Evolutionary conservation across 2,797 vertebrate species (phyloP), one percentile per base, ranked within the genome.

Genomic region (Perodicticus potto): DNA sequence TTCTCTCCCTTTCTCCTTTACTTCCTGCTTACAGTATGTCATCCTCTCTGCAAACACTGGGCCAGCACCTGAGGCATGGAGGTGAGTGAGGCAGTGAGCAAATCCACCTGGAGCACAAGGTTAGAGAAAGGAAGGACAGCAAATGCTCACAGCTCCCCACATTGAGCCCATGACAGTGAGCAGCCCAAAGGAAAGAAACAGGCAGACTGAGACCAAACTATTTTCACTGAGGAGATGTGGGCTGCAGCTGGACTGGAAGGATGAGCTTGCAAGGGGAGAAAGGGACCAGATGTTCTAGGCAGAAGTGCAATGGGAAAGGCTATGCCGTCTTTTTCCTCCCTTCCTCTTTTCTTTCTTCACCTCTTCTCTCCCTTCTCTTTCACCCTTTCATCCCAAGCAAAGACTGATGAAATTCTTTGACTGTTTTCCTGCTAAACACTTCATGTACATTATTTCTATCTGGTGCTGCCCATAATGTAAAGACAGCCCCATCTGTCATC

Each of bases 261-360:
- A 76, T 22, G 25, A 27, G 81, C 23, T 29, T 16, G 45, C 70
- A 22, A 3, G 76, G 55, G 65, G 2, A 34, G 25, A 74, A 43
- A 10, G 57, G 49, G 3, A 61, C 10, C 57, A 7, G 61, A 13
- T 45, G 13, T 27, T 82, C 53, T 29, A 67, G 23, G 67, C n/a
- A 81, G 81, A 94, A 81, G 10, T 40, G 45, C 4, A 53, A 0
- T 53, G 12, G 19, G 61, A 29, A 11, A 57, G 84, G 20, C 22
- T 1, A 1, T 3, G 13, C 19, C 16, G 5, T 14, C 20, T 16
- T 0, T 0, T n/a, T 40, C 29, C 80, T 14, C 59, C 3, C 63
- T 40, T 63, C 19, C 7, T 83, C 20, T 4, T 3, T 53, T 27
- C n/a, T 34, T 61, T 61, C 78, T 59, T 82, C 32, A 0, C 17